Conservation (phyloP, 2,797 vertebrate species). For the Sparus aurata region DNA sequence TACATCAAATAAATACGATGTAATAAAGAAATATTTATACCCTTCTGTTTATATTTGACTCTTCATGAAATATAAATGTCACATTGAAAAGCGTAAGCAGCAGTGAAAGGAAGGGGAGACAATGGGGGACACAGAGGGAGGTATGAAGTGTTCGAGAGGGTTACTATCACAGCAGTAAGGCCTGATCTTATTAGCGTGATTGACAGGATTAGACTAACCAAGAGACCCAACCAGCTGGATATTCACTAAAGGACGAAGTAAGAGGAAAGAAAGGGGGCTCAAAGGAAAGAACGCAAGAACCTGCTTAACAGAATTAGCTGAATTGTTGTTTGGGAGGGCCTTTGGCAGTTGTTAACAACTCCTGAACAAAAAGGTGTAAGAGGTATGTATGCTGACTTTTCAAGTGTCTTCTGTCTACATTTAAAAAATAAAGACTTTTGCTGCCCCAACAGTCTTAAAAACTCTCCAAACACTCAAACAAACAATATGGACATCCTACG, state of each 20-base stretch:
- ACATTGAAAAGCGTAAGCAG: slow-evolving; percentile 13
- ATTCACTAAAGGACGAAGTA: slow-evolving; percentile 45
- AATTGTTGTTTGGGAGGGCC: slow-evolving; percentile 11
- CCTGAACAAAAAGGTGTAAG: slow-evolving; percentile 25
- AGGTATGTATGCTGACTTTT: slow-evolving; percentile 1
- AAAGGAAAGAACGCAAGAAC: slow-evolving; percentile 37
- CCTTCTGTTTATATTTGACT: neutral
- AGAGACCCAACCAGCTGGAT: slow-evolving; percentile 75
- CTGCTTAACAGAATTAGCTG: slow-evolving; percentile 19
- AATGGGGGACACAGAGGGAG: slow-evolving; percentile 16
- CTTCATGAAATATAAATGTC: neutral
- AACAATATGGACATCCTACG: neutral
- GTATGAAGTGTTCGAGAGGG: slow-evolving; percentile 45
- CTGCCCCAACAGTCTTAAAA: neutral
- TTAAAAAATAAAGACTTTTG: slow-evolving; percentile 21
- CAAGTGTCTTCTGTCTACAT: neutral
- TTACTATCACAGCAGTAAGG: slow-evolving; percentile 71
- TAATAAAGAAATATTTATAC: neutral
- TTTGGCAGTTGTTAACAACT: slow-evolving; percentile 11
- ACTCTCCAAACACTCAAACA: slow-evolving; percentile 11
- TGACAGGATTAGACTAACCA: slow-evolving; percentile 77
- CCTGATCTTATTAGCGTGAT: slow-evolving; percentile 82
- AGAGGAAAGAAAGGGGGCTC: slow-evolving; percentile 23
- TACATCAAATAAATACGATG: neutral
- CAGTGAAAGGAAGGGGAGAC: slow-evolving; percentile 21